Evolutionary conservation across 2,888 invertebrate species (phyloP), one percentile per base, ranked within the genome.

Genomic region (Magallana nippona): DNA sequence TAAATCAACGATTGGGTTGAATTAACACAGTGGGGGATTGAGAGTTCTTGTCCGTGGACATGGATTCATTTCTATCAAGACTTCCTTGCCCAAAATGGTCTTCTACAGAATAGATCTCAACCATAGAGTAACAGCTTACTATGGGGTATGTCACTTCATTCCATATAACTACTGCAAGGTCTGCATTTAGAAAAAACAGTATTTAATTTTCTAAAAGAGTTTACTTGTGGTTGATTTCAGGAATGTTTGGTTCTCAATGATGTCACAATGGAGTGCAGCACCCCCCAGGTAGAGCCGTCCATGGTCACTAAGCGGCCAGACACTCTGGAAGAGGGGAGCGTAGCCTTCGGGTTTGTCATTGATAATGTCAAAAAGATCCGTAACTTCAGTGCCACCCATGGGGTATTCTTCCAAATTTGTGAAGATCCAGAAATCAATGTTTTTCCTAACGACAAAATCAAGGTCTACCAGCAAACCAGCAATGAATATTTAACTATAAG

Each of bases 271-370:
- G 83, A 83, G 15, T 90, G 90, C 55, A 58, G 83, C 15, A 86
- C 89, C 13, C 91, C 91, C 0, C 62, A 82, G 15, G 80, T 89
- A 5, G 86, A 87, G 11, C 84, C 85, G 55, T 77, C 80, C 13
- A 84, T 86, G 2, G 80, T 88, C 1, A 71, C 71, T 11, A 71
- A 71, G 27, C 22, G 15, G 17, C 71, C 82, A 17, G 5, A 82
- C 80, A 57, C 19, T 22, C 22, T 82, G 55, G 17, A 62, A 78
- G 17, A 63, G 44, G 2, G 85, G 83, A 22, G 85, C 82, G 95
- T 98, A 83, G 97, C 98, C 93, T 99, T 98, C 94, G 99, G 98
- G 56, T 99, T 99, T 94, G 95, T 97, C 90, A 97, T 99, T 97
- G 99, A 99, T 94, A 97, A 98, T 93, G 98, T 99, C 3, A 96